Evolutionary conservation across 2,797 vertebrate species (phyloP).

Genomic region (Tamandua tetradactyla): DNA sequence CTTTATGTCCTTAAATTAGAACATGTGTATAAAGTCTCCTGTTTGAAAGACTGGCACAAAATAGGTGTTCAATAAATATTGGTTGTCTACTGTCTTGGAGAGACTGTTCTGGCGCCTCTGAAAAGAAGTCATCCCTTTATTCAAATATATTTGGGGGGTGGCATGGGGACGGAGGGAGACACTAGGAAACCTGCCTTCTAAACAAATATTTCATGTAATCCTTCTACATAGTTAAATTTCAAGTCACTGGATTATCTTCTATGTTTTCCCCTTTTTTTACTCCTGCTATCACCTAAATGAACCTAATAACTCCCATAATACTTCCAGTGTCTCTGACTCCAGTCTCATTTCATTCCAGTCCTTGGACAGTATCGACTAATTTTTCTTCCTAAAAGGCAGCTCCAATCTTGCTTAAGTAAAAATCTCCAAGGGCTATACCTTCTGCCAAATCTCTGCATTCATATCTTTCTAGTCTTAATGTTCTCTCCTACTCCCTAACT

Average conservation of each 20-base stretch:
- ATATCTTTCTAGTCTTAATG: background rate
- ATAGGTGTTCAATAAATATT: background rate
- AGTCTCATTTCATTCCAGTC: background rate
- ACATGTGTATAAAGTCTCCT: background rate
- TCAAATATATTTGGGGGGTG: background rate
- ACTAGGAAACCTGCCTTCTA: background rate
- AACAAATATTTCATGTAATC: background rate
- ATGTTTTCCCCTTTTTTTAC: background rate
- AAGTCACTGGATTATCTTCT: background rate
- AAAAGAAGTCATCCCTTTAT: background rate
- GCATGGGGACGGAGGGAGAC: no score
- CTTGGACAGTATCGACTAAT: background rate
- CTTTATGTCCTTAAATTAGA: background rate
- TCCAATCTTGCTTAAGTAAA: background rate
- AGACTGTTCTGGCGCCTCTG: background rate
- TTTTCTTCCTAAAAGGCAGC: background rate
- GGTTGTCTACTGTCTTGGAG: background rate
- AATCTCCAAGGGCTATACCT: background rate
- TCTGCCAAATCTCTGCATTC: background rate
- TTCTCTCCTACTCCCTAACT: background rate
- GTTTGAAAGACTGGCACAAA: background rate
- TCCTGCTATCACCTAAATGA: background rate
- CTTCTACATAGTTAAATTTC: background rate
- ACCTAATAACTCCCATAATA: background rate
- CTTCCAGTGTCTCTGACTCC: background rate